Conservation (phyloP, 2,797 vertebrate genomes). For the Helarctos malayanus region DNA sequence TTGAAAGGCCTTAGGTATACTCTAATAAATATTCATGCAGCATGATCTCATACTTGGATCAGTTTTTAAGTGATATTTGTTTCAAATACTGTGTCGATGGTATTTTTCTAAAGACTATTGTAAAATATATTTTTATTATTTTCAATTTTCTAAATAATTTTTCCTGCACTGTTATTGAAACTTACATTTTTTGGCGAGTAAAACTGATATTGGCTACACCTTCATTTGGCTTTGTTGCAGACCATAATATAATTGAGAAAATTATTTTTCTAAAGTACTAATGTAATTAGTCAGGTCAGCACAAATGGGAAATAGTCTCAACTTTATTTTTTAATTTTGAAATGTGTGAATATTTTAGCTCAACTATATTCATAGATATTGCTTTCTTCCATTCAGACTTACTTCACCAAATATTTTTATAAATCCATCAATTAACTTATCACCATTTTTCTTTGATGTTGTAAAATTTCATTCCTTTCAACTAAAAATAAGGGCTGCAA, state of each 20-base stretch:
- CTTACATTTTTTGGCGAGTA: constrained; percentile 8
- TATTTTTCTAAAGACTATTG: background rate
- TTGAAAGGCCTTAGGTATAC: background rate
- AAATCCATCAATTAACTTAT: background rate
- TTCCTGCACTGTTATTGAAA: background rate
- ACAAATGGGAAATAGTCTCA: background rate
- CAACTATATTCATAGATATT: background rate
- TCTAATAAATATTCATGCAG: background rate
- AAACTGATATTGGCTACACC: background rate
- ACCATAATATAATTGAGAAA: background rate
- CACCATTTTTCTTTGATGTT: constrained; percentile 14
- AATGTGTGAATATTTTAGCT: constrained; percentile 18
- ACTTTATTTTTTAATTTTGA: background rate
- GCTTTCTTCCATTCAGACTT: background rate
- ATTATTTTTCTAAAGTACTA: background rate
- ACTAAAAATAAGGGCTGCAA: background rate
- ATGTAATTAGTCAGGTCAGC: background rate
- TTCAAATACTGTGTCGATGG: background rate
- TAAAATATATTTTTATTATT: background rate
- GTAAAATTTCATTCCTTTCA: constrained; percentile 40
- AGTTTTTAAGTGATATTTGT: background rate
- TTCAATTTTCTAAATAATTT: background rate
- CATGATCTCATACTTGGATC: background rate
- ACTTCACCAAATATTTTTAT: constrained; percentile 42
- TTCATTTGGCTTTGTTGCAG: background rate